A percentile compares a stretch with the other conserved stretches of the same genome.
Evolutionary conservation across 2,888 invertebrate genomes (phyloP).

Genomic region (Girardia tigrina): DNA sequence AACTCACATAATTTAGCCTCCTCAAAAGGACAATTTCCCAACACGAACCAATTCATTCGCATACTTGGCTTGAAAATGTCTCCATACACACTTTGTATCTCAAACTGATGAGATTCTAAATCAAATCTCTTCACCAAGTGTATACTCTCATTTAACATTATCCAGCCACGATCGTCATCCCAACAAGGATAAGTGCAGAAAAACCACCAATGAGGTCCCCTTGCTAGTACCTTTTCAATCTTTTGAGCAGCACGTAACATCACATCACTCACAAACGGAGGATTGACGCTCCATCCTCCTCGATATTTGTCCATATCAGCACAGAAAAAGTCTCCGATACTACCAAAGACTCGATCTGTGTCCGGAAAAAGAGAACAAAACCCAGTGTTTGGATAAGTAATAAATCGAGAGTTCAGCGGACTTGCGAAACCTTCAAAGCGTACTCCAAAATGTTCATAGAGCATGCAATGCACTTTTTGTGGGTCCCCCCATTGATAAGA

Average conservation of each 20-base stretch:
- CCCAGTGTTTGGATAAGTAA: conserved; percentile 10
- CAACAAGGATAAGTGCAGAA: conserved; percentile 33
- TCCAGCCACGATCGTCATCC: conserved; percentile 29
- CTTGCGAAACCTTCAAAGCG: conserved; percentile 36
- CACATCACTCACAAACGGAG: conserved; percentile 33
- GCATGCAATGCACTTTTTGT: conserved; percentile 24
- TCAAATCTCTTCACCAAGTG: conserved; percentile 29
- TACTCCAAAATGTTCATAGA: conserved; percentile 30
- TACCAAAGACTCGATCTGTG: conserved; percentile 35
- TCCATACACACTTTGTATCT: conserved; percentile 35
- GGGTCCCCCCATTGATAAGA: conserved; percentile 36
- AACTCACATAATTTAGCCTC: too few species aligned
- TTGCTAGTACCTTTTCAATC: background rate
- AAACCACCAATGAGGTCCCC: conserved; percentile 25
- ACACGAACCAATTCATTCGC: conserved; percentile 31
- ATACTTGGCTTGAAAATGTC: conserved; percentile 27
- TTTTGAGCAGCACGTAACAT: conserved; percentile 31
- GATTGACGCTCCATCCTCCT: conserved; percentile 34
- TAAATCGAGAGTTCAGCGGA: conserved; percentile 33
- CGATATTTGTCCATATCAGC: conserved; percentile 31
- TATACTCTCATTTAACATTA: background rate
- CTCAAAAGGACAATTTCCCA: too few species aligned
- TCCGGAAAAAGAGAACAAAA: conserved; percentile 34
- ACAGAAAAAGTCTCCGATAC: conserved; percentile 32
- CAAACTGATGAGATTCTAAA: conserved; percentile 19